Conservation (phyloP, 2,888 invertebrate genomes). For the Hirtodrosophila histrioides region DNA sequence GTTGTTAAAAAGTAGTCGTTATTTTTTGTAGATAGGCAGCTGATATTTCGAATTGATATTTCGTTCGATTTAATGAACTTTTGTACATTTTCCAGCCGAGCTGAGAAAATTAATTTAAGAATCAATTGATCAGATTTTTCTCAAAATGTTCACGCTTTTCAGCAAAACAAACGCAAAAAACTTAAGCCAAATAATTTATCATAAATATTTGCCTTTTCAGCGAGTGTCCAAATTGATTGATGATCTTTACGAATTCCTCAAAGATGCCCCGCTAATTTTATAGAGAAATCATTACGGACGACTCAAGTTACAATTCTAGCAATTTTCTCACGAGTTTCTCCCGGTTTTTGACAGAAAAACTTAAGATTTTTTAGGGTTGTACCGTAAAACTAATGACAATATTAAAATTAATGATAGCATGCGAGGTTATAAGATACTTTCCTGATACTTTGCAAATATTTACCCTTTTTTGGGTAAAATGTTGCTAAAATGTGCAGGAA, state of each 20-base stretch:
- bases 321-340: conserved; percentile 69
- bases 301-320: conserved; percentile 59
- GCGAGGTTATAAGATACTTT: conserved; percentile 60
- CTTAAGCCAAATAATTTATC: conserved; percentile 61
- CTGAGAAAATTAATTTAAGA: conserved; percentile 23
- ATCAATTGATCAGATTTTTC: conserved; percentile 20
- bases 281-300: conserved; percentile 58
- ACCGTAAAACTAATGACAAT: conserved; percentile 74
- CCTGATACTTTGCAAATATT: conserved; percentile 49
- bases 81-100: conserved; percentile 22
- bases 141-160: conserved; percentile 57
- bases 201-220: conserved; percentile 67
- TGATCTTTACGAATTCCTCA: conserved; percentile 54
- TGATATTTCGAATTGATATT: conserved; percentile 35
- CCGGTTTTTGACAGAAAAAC: conserved; percentile 26
- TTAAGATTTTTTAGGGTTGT: conserved; percentile 14
- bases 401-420: conserved; percentile 82
- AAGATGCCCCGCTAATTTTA: conserved; percentile 16
- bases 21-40: conserved; percentile 58
- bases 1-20: conserved; percentile 52
- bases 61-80: conserved; percentile 53
- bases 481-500: conserved; percentile 41
- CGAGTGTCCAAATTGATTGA: conserved; percentile 68
- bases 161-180: conserved; percentile 39
- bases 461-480: conserved; percentile 59